Percentiles rank a stretch among this genome's conserved stretches.
These are phyloP conservation scores for Celastrina argiolus DNA, from an alignment of 2,888 invertebrate species.

Conservation along the genomic window DNA sequence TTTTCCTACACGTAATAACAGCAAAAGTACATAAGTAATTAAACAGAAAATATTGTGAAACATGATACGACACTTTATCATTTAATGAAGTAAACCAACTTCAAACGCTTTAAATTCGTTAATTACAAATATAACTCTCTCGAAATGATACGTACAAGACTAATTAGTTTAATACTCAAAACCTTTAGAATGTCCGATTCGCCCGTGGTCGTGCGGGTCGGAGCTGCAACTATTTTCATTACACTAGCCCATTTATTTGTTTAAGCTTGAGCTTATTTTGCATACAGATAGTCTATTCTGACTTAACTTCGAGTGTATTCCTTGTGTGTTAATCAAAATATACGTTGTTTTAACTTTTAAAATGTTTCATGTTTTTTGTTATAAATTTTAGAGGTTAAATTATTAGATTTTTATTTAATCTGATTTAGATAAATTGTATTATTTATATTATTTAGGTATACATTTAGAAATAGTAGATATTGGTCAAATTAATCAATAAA, in stretches of 20 bases:
- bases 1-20: no score
- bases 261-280: conserved; percentile 40
- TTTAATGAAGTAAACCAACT: no score
- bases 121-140: neutral
- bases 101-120: neutral
- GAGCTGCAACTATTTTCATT: conserved; percentile 51
- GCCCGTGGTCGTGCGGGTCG: conserved; percentile 30
- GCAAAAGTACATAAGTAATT: no score
- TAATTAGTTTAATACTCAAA: conserved; percentile 30
- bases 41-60: no score
- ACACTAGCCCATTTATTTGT: conserved; percentile 43
- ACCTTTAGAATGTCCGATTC: conserved; percentile 34
- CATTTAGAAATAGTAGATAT: no score
- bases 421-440: no score
- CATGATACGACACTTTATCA: no score
- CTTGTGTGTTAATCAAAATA: neutral
- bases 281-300: conserved; percentile 32
- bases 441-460: no score
- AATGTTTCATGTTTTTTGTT: neutral
- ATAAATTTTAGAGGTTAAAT: no score
- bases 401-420: no score
- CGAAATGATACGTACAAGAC: neutral
- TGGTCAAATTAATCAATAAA: no score
- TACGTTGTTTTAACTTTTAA: neutral
- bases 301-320: neutral